These are phyloP conservation scores for Cactoblastis cactorum DNA, from an alignment of 2,888 invertebrate genomes.

Conservation along the genomic window DNA sequence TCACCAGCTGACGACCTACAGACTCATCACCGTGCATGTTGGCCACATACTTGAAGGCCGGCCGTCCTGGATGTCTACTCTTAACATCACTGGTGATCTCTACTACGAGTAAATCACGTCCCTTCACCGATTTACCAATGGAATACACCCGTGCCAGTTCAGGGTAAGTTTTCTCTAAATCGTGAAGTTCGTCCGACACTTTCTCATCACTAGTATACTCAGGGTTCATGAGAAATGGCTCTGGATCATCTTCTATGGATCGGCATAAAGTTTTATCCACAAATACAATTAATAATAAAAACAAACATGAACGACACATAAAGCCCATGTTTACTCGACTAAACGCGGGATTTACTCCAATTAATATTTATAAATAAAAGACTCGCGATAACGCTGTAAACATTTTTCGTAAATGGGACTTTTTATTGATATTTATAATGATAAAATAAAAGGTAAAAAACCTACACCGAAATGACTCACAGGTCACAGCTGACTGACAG, in stretches of 20 bases:
- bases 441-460: slow-evolving; percentile 14
- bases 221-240: slow-evolving; percentile 78
- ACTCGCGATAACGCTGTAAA: slow-evolving; percentile 37
- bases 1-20: slow-evolving; percentile 89
- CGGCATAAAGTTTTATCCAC: slow-evolving; percentile 51
- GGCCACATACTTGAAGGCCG: slow-evolving; percentile 95
- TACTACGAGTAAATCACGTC: slow-evolving; percentile 88
- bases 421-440: slow-evolving; percentile 19
- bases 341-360: slow-evolving; percentile 21
- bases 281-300: slow-evolving; percentile 53
- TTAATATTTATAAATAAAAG: slow-evolving; percentile 29
- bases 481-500: slow-evolving; percentile 13
- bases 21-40: slow-evolving; percentile 99
- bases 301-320: slow-evolving; percentile 43
- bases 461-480: slow-evolving; percentile 13
- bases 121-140: slow-evolving; percentile 91
- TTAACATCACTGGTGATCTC: slow-evolving; percentile 87
- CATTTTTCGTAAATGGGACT: slow-evolving; percentile 33
- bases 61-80: slow-evolving; percentile 80
- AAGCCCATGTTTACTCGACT: slow-evolving; percentile 35
- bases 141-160: slow-evolving; percentile 84
- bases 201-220: slow-evolving; percentile 86
- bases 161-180: slow-evolving; percentile 82
- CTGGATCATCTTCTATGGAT: slow-evolving; percentile 56
- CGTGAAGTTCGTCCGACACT: slow-evolving; percentile 81